Conservation (phyloP, 2,888 invertebrate genomes). For the Corbicula japonica region DNA sequence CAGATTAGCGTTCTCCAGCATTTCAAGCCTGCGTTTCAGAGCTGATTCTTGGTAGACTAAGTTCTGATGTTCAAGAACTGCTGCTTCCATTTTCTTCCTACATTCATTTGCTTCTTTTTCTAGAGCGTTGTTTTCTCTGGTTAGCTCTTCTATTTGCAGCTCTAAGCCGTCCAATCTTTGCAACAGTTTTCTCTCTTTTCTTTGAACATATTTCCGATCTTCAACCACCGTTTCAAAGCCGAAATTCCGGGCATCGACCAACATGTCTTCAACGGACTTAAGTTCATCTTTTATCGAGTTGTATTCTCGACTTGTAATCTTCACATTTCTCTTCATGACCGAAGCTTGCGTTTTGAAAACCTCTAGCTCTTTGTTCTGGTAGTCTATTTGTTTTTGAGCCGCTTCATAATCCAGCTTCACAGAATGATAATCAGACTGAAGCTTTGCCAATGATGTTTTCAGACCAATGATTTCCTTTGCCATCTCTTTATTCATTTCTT, state of each 20-base stretch:
- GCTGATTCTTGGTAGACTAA: constrained; percentile 34
- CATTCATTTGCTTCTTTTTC: constrained; percentile 41
- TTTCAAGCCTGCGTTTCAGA: constrained; percentile 49
- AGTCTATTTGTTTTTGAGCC: constrained; percentile 56
- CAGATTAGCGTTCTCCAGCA: constrained; percentile 53
- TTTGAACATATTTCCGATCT: constrained; percentile 38
- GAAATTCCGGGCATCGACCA: constrained; percentile 43
- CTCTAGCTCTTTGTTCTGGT: constrained; percentile 56
- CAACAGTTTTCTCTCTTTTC: constrained; percentile 47
- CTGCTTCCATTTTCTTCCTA: constrained; percentile 46
- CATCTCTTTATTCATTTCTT: constrained; percentile 56
- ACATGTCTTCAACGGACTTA: constrained; percentile 43
- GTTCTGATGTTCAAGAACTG: constrained; percentile 42
- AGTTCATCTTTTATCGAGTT: constrained; percentile 57
- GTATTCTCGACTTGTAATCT: constrained; percentile 31
- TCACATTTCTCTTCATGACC: constrained; percentile 39
- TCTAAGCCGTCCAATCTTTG: constrained; percentile 53
- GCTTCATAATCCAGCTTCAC: constrained; percentile 50
- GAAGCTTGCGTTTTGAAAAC: constrained; percentile 49
- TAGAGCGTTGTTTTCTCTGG: constrained; percentile 44
- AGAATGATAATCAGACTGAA: constrained; percentile 49
- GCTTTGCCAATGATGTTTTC: constrained; percentile 49
- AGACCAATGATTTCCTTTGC: constrained; percentile 56
- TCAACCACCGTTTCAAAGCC: constrained; percentile 56
- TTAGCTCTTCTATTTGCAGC: constrained; percentile 44